A percentile compares a stretch with the other conserved stretches of the same genome.
phyloP scores from a whole-genome alignment of 2,888 invertebrate species.

The Petrolisthes manimaculis region DNA sequence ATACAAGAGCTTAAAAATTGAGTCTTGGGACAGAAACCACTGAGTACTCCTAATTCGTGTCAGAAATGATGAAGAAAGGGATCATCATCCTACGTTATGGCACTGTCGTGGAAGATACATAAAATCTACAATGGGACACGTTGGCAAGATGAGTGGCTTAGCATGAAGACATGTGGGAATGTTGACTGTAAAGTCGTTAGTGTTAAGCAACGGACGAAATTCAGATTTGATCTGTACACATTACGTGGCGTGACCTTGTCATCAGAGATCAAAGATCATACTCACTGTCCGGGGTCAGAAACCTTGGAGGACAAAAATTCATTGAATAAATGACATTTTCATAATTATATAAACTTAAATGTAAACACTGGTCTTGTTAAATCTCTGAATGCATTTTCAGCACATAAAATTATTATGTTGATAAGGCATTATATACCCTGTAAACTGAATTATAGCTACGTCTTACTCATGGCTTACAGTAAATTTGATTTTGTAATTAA shows the following conservation, averaged over 20 bases:
- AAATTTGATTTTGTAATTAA: constrained; percentile 44
- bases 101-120: constrained; percentile 56
- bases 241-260: constrained; percentile 19
- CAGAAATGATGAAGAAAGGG: constrained; percentile 29
- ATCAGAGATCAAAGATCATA: constrained; percentile 30
- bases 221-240: constrained; percentile 34
- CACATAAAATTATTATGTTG: constrained; percentile 10
- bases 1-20: neutral
- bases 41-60: constrained; percentile 57
- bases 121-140: constrained; percentile 30
- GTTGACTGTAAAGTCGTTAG: neutral
- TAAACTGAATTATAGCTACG: constrained; percentile 52
- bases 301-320: constrained; percentile 18
- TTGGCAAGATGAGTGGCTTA: constrained; percentile 56
- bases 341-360: constrained; percentile 13
- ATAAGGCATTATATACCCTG: constrained; percentile 59
- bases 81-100: constrained; percentile 44
- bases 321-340: constrained; percentile 17
- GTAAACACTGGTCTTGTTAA: constrained; percentile 8
- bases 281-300: constrained; percentile 27
- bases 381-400: neutral
- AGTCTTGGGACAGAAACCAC: constrained; percentile 42
- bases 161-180: constrained; percentile 23
- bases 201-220: constrained; percentile 20
- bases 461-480: constrained; percentile 48